Evolutionary conservation across 2,888 invertebrate species (phyloP).

Genomic region (Frankliniella intonsa): DNA sequence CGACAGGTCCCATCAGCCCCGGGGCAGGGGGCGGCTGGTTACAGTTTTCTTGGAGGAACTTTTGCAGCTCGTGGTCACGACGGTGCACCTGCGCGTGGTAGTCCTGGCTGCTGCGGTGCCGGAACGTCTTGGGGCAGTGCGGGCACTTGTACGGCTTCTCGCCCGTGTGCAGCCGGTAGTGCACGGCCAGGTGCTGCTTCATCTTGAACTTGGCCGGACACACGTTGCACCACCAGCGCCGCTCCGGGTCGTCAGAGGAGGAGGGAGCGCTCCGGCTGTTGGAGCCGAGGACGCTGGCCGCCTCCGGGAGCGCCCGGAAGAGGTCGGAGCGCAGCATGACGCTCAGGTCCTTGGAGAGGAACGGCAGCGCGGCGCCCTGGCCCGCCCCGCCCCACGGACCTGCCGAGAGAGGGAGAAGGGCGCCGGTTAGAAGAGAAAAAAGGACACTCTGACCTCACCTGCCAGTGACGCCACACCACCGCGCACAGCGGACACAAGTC

Average conservation of each 20-base stretch:
- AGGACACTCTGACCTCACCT: background rate
- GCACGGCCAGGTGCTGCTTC: slow-evolving; percentile 22
- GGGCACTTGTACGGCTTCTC: slow-evolving; percentile 16
- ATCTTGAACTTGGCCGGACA: slow-evolving; percentile 13
- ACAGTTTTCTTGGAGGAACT: background rate
- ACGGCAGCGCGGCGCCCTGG: no score
- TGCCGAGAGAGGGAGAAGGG: background rate
- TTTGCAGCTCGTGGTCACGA: slow-evolving; percentile 9
- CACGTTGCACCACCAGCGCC: slow-evolving; percentile 19
- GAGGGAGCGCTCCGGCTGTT: background rate
- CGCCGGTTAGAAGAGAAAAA: background rate
- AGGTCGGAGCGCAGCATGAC: background rate
- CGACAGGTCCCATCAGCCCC: no score
- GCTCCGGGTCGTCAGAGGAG: background rate
- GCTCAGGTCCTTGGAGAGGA: no score
- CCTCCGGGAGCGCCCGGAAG: background rate
- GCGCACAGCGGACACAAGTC: no score
- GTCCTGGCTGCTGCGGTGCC: slow-evolving; percentile 5
- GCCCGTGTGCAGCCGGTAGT: slow-evolving; percentile 10
- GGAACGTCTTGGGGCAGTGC: slow-evolving; percentile 22
- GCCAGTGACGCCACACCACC: background rate
- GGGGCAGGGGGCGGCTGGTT: background rate
- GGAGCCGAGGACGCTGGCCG: background rate
- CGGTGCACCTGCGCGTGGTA: slow-evolving; percentile 4
- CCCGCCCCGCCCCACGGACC: background rate